These are phyloP conservation scores for Paratilapia polleni DNA, from an alignment of 2,113 vertebrate species.

Conservation along the genomic window DNA sequence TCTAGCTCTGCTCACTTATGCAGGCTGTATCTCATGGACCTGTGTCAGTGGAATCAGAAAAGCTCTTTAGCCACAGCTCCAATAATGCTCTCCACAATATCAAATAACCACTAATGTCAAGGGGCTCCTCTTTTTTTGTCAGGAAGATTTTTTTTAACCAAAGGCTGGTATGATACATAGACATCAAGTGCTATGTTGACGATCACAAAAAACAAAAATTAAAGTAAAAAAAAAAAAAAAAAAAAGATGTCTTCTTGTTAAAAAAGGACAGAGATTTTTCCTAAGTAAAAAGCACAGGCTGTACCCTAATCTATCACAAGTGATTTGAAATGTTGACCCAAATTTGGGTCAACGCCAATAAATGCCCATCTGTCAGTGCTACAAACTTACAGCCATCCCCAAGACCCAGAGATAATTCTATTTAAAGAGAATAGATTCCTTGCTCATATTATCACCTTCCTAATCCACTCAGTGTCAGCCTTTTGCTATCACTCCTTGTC, in stretches of 20 bases:
- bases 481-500: conserved; percentile 57
- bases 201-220: conserved; percentile 12
- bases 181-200: conserved; percentile 21
- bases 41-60: background rate
- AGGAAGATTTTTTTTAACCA: conserved; percentile 24
- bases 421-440: conserved; percentile 58
- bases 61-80: conserved; percentile 31
- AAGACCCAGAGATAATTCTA: conserved; percentile 38
- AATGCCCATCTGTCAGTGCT: conserved; percentile 37
- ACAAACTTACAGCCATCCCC: conserved; percentile 41
- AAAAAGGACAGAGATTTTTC: conserved; percentile 10
- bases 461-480: conserved; percentile 65
- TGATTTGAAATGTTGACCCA: conserved; percentile 17
- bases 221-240: conserved; percentile 19
- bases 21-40: background rate
- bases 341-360: conserved; percentile 44
- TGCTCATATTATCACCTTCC: conserved; percentile 48
- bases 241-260: conserved; percentile 8
- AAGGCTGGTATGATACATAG: conserved; percentile 20
- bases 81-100: conserved; percentile 18
- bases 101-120: conserved; percentile 26
- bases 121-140: conserved; percentile 7
- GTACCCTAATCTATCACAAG: background rate
- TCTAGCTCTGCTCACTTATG: conserved; percentile 4
- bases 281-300: background rate